A percentile compares a stretch with the other conserved stretches of the same genome.
Evolutionary conservation across 2,888 invertebrate genomes (phyloP).

Genomic region (Yponomeuta sedellus): DNA sequence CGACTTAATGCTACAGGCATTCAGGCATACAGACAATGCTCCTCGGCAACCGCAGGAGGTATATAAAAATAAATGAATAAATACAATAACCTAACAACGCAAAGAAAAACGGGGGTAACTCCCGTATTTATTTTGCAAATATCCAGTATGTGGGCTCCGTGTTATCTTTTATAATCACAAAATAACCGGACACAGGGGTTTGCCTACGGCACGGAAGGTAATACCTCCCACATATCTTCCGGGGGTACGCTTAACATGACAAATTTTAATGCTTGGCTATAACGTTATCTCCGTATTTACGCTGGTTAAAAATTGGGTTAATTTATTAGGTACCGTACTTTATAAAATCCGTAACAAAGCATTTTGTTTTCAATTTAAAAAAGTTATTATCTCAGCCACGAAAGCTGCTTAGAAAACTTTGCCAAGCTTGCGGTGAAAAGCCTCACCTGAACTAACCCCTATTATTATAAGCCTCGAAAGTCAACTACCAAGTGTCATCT

Average conservation of each 20-base stretch:
- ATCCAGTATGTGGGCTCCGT: conserved; percentile 1
- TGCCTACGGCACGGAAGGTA: conserved; percentile 9
- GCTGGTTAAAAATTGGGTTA: not conserved
- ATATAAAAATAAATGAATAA: no score
- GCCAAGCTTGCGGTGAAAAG: not conserved
- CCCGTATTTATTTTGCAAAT: conserved; percentile 10
- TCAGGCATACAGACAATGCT: no score
- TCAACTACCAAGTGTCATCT: conserved; percentile 50
- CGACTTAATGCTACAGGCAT: no score
- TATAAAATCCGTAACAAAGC: not conserved
- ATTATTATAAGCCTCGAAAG: conserved; percentile 13
- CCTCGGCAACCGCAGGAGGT: no score
- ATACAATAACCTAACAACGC: not conserved
- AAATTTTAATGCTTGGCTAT: not conserved
- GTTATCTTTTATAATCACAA: conserved; percentile 10
- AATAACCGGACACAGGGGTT: not conserved
- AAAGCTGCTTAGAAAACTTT: not conserved
- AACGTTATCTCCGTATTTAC: not conserved
- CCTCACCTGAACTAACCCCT: not conserved
- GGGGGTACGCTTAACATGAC: not conserved
- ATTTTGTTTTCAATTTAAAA: not conserved
- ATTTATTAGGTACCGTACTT: not conserved
- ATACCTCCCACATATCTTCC: not conserved
- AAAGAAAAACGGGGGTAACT: conserved; percentile 7
- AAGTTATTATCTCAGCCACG: not conserved